A percentile compares a stretch with the other conserved stretches of the same genome.
phyloP scores from a whole-genome alignment of 2,113 vertebrate genomes.

The Gambusia affinis region DNA sequence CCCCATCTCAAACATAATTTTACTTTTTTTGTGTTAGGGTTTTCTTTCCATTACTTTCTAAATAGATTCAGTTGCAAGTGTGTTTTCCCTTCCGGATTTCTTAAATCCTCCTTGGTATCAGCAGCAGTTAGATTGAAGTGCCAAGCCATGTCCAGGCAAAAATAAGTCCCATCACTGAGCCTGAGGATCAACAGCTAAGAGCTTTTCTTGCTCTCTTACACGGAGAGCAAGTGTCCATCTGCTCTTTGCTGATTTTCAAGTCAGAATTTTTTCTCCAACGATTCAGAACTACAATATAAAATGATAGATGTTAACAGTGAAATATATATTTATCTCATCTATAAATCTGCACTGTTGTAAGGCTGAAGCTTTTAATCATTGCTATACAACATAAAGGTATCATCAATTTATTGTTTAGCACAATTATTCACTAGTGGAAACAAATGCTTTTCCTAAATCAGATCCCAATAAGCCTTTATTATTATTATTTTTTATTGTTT shows the following conservation, averaged over 20 bases:
- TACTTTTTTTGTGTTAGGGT: background rate
- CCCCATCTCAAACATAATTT: background rate
- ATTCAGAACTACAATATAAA: constrained; percentile 9
- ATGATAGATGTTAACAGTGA: background rate
- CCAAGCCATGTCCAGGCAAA: constrained; percentile 48
- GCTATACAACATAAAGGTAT: too few relatives aligned
- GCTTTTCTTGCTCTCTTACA: constrained; percentile 21
- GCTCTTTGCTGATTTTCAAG: constrained; percentile 26
- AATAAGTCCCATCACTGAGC: constrained; percentile 24
- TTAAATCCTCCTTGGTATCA: constrained; percentile 15
- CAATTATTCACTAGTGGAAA: background rate
- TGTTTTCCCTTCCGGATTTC: background rate
- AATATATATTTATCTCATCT: background rate
- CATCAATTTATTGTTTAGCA: too few relatives aligned
- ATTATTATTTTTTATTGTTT: constrained; percentile 3
- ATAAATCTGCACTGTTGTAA: background rate
- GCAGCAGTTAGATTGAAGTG: constrained; percentile 47
- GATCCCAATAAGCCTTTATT: constrained; percentile 9
- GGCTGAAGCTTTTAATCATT: too few relatives aligned
- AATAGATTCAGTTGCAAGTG: constrained; percentile 9
- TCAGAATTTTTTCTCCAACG: constrained; percentile 9
- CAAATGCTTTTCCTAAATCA: background rate
- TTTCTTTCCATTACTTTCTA: background rate
- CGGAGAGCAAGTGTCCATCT: constrained; percentile 38
- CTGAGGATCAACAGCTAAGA: constrained; percentile 36